phyloP scores from a whole-genome alignment of 2,888 invertebrate species.

The Heliconius sara region DNA sequence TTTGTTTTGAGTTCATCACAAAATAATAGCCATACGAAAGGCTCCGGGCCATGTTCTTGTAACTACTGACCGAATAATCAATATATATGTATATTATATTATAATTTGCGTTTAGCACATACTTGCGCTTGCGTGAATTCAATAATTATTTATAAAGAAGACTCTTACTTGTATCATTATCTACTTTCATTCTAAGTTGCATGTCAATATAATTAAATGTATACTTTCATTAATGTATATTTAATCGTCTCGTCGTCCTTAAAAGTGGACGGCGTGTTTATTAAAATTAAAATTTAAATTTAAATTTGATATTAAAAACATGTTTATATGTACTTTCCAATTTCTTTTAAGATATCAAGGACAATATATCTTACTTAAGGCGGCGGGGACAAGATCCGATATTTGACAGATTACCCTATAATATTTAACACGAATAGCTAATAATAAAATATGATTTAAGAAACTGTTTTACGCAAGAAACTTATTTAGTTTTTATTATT shows the following conservation, averaged over 20 bases:
- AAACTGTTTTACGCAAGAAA: no score
- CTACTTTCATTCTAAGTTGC: slow-evolving; percentile 19
- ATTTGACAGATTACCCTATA: no score
- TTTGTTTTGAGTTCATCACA: slow-evolving; percentile 58
- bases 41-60: slow-evolving; percentile 15
- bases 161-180: slow-evolving; percentile 1
- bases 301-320: background rate
- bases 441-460: no score
- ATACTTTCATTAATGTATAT: background rate
- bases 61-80: slow-evolving; percentile 23
- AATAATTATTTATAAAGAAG: slow-evolving; percentile 28
- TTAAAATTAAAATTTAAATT: background rate
- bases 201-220: slow-evolving; percentile 5
- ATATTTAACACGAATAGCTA: no score
- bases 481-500: no score
- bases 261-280: background rate
- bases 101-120: slow-evolving; percentile 24
- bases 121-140: slow-evolving; percentile 23
- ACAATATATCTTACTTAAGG: no score
- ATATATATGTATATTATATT: slow-evolving; percentile 6
- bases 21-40: slow-evolving; percentile 22
- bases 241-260: background rate
- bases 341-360: no score
- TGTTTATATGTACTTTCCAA: background rate
- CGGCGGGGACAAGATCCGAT: no score